A percentile compares a stretch with the other conserved stretches of the same genome.
These are phyloP conservation scores for Pseudorectes ferrugineus DNA, from an alignment of 2,113 vertebrate species.

Conservation along the genomic window DNA sequence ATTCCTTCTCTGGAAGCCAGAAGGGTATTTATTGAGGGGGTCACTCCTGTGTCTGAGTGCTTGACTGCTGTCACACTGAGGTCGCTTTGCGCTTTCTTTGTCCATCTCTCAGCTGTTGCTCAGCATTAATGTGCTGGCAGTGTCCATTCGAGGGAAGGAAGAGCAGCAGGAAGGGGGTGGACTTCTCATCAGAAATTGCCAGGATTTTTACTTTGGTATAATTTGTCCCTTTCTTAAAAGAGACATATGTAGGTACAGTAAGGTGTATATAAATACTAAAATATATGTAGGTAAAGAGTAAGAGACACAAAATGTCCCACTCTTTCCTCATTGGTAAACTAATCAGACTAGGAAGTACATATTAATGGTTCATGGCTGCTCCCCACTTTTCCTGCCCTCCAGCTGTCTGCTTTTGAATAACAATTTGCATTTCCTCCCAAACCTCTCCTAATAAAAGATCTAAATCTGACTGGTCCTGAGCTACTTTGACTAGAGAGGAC, in stretches of 20 bases:
- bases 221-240: neutral
- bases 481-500: neutral
- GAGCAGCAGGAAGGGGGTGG: neutral
- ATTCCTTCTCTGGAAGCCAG: neutral
- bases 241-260: neutral
- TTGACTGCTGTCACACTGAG: neutral
- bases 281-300: neutral
- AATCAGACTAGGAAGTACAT: neutral
- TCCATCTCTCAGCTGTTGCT: neutral
- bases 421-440: neutral
- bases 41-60: neutral
- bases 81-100: neutral
- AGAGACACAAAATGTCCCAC: neutral
- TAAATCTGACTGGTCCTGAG: neutral
- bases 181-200: neutral
- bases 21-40: neutral
- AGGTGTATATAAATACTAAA: neutral
- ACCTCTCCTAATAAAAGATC: neutral
- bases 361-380: neutral
- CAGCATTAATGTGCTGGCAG: neutral
- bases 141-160: neutral
- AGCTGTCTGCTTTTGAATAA: slow-evolving; percentile 22
- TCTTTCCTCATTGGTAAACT: neutral
- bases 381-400: neutral
- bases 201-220: neutral